A percentile compares a stretch with the other conserved stretches of the same genome.
These are phyloP conservation scores for Alauda arvensis DNA, from an alignment of 2,797 vertebrate genomes.

Conservation along the genomic window DNA sequence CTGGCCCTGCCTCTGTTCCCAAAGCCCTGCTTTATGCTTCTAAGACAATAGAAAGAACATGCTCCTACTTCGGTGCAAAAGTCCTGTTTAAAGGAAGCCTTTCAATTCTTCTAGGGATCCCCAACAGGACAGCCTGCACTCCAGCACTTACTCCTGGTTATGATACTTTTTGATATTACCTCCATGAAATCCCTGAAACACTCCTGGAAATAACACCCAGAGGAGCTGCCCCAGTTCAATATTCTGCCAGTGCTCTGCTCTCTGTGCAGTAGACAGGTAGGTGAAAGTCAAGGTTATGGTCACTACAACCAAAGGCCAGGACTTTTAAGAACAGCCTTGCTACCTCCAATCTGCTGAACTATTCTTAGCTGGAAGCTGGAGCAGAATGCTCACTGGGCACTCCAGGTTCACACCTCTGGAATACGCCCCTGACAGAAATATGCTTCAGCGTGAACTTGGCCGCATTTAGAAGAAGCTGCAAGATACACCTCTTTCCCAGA, in stretches of 20 bases:
- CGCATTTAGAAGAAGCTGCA: slow-evolving; percentile 47
- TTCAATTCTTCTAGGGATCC: background rate
- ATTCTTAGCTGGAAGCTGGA: slow-evolving; percentile 49
- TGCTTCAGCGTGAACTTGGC: slow-evolving; percentile 57
- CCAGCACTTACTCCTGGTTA: background rate
- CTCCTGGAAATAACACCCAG: background rate
- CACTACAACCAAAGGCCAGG: slow-evolving; percentile 29
- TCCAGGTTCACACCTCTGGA: slow-evolving; percentile 65
- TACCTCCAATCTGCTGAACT: slow-evolving; percentile 33
- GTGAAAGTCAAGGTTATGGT: slow-evolving; percentile 51
- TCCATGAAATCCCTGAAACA: background rate
- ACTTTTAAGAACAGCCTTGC: background rate
- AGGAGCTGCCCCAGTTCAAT: background rate
- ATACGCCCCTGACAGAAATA: slow-evolving; percentile 60
- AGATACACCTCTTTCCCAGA: slow-evolving; percentile 56
- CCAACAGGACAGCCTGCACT: background rate
- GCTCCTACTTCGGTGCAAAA: background rate
- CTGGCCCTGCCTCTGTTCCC: background rate
- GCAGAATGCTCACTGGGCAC: slow-evolving; percentile 28
- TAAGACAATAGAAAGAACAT: background rate
- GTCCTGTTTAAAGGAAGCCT: background rate
- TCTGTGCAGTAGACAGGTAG: background rate
- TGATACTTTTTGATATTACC: background rate
- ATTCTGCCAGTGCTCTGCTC: background rate
- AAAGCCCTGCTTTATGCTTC: background rate